Evolutionary conservation across 2,113 vertebrate species (phyloP).

Genomic region (Seriola rivoliana): DNA sequence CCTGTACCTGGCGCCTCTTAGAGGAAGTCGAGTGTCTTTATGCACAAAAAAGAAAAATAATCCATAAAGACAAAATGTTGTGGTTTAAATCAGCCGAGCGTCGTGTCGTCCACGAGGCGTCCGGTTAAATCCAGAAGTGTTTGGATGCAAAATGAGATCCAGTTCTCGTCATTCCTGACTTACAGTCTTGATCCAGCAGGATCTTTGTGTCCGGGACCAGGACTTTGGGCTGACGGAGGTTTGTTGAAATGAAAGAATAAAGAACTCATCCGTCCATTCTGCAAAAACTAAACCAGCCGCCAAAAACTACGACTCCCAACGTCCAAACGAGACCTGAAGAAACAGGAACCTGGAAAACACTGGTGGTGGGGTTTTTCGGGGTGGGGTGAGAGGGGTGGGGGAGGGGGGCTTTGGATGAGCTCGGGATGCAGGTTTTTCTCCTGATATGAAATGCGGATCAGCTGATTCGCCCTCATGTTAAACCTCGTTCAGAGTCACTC

Average conservation of each 20-base stretch:
- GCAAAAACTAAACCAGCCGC: neutral
- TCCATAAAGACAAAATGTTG: neutral
- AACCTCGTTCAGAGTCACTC: constrained; percentile 44
- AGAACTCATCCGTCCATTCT: neutral
- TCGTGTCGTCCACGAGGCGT: neutral
- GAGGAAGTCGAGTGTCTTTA: neutral
- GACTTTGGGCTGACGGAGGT: neutral
- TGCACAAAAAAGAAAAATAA: neutral
- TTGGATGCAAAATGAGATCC: neutral
- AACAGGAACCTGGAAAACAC: neutral
- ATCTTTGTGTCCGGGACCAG: neutral
- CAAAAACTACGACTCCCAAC: neutral
- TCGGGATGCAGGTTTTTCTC: neutral
- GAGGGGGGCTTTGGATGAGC: neutral
- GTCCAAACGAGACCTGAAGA: constrained; percentile 7
- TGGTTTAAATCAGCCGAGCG: neutral
- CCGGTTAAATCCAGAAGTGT: neutral
- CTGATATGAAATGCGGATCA: neutral
- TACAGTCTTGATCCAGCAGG: constrained; percentile 1
- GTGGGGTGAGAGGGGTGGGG: neutral
- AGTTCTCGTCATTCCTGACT: neutral
- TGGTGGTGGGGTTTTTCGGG: neutral
- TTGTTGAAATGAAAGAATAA: constrained; percentile 1
- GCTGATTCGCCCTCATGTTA: constrained; percentile 2
- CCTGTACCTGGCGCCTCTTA: constrained; percentile 7